Conservation (phyloP, 2,113 vertebrate species). For the Tyrannus savana region DNA sequence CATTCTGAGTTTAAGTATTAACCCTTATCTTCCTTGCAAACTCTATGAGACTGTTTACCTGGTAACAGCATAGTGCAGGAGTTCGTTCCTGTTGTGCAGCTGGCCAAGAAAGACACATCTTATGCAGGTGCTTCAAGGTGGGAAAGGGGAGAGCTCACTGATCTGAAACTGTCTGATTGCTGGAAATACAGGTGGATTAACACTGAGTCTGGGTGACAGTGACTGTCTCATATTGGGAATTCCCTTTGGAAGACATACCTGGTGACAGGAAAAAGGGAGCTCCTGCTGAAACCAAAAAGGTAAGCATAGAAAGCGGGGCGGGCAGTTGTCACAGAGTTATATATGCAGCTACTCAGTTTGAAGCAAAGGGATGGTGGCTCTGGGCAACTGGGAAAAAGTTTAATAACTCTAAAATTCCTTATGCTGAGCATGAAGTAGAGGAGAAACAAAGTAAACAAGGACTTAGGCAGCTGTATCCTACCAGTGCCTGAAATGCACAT, state of each 20-base stretch:
- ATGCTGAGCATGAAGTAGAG: background rate
- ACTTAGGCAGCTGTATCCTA: slow-evolving; percentile 16
- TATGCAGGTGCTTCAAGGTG: background rate
- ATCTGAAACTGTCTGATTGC: background rate
- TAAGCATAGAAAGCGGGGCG: background rate
- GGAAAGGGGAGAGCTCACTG: background rate
- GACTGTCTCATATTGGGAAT: background rate
- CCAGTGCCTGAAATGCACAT: background rate
- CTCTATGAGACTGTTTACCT: background rate
- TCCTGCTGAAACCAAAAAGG: background rate
- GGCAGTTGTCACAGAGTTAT: rapidly evolving
- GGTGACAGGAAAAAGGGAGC: background rate
- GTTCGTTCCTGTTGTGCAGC: background rate
- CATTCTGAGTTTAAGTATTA: background rate
- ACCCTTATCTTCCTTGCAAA: background rate
- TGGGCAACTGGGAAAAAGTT: background rate
- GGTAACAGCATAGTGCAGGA: background rate
- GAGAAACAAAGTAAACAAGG: slow-evolving; percentile 37
- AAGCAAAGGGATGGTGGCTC: background rate
- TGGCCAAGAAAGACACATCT: background rate
- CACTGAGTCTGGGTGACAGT: background rate
- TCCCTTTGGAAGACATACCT: background rate
- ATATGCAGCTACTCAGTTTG: background rate
- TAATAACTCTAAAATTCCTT: background rate
- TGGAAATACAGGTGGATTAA: background rate